Percentiles rank a stretch among this genome's conserved stretches.
phyloP scores from a whole-genome alignment of 2,888 invertebrate genomes.

The Crossocerus cetratus region DNA sequence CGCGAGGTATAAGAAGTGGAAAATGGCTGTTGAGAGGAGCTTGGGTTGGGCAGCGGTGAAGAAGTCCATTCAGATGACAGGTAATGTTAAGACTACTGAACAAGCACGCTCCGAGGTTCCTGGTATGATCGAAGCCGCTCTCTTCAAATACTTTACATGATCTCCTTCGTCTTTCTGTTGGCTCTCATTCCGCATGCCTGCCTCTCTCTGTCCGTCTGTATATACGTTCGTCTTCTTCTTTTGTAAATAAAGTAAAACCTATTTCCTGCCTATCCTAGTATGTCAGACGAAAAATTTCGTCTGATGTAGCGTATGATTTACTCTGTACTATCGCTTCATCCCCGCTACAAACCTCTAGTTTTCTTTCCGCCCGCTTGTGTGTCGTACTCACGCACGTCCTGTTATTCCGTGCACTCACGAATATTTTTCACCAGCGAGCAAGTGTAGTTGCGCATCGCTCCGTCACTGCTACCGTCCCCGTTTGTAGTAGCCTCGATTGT shows the following conservation, averaged over 20 bases:
- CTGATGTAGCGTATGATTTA: not conserved
- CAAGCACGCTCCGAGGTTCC: conserved; percentile 20
- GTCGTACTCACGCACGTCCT: not conserved
- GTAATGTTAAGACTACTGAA: conserved; percentile 76
- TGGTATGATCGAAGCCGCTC: conserved; percentile 20
- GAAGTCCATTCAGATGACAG: conserved; percentile 87
- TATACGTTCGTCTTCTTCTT: conserved; percentile 30
- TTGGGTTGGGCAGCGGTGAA: conserved; percentile 91
- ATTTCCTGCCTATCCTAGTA: no score
- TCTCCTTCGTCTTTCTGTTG: not conserved
- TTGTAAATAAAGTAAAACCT: conserved; percentile 31
- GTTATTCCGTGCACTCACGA: no score
- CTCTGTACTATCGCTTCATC: not conserved
- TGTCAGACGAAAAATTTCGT: no score
- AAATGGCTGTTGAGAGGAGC: conserved; percentile 94
- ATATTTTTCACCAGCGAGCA: no score
- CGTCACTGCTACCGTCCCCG: no score
- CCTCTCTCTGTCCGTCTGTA: conserved; percentile 28
- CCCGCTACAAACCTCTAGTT: not conserved
- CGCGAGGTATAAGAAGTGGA: conserved; percentile 93
- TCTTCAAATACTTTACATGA: conserved; percentile 10
- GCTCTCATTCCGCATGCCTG: conserved; percentile 25
- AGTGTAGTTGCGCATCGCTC: no score
- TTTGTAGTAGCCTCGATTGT: no score
- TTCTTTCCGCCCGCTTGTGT: not conserved